Conservation (phyloP, 2,888 invertebrate genomes). For the Drosophila pegasa region DNA sequence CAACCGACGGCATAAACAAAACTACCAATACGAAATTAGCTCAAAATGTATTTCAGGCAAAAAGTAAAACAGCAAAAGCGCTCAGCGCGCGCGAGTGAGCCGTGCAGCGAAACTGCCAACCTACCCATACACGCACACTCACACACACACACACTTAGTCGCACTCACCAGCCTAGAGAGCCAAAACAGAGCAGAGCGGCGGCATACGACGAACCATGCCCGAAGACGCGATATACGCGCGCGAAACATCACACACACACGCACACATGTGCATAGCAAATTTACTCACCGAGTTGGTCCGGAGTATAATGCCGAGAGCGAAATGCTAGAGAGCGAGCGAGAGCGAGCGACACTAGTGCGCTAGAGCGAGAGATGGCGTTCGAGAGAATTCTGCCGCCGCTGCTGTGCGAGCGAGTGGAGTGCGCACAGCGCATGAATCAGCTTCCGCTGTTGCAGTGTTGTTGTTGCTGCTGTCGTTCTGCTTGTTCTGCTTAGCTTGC, state of each 20-base stretch:
- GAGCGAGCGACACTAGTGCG: slow-evolving; percentile 14
- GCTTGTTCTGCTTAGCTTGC: slow-evolving; percentile 52
- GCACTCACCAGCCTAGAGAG: slow-evolving; percentile 9
- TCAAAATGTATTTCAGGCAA: slow-evolving; percentile 83
- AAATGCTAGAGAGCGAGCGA: slow-evolving; percentile 19
- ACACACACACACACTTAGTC: neutral
- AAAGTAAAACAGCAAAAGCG: slow-evolving; percentile 77
- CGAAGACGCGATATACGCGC: slow-evolving; percentile 54
- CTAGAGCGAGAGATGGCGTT: slow-evolving; percentile 42
- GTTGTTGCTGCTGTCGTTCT: slow-evolving; percentile 29
- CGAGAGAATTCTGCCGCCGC: slow-evolving; percentile 35
- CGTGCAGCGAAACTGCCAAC: slow-evolving; percentile 61
- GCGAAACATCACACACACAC: slow-evolving; percentile 23
- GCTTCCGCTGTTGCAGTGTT: slow-evolving; percentile 62
- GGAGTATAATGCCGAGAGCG: slow-evolving; percentile 42
- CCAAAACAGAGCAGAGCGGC: slow-evolving; percentile 17
- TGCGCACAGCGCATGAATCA: slow-evolving; percentile 71
- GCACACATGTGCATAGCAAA: slow-evolving; percentile 34
- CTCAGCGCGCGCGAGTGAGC: slow-evolving; percentile 69
- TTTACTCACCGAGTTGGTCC: slow-evolving; percentile 62
- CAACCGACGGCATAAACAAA: slow-evolving; percentile 83
- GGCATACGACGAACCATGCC: slow-evolving; percentile 30
- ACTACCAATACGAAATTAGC: slow-evolving; percentile 84
- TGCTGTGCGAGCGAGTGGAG: slow-evolving; percentile 37
- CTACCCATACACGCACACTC: slow-evolving; percentile 44